Base-by-base conservation (phyloP, 2,113 vertebrate species). In the Trematocara stigmaticum region DNA sequence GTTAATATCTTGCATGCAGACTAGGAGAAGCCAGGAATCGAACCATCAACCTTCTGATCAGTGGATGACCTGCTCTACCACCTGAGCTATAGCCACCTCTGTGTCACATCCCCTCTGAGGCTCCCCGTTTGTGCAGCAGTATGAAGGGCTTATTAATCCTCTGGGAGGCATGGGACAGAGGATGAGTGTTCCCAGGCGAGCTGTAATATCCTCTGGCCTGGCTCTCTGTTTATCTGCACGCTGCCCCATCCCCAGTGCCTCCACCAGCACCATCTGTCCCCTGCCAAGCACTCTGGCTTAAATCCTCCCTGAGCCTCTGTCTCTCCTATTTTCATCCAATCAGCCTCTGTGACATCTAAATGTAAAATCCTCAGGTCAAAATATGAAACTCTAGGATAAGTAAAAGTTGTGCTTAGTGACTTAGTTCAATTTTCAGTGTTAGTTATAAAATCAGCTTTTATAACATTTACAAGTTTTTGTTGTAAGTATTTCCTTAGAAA, bases 201-300 rank as follows among this genome's bases (percentile, higher is more conserved):
- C 86, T 87, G 79, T 92, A 92, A 92, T 91, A 92, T 93, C 91
- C 93, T 91, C 84, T 92, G 86, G 86, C 89, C 89, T 90, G 87
- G 84, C 91, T 71, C 71, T 79, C 74, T 5, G 20, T 87, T 82
- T 88, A 53, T 85, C 66, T 85, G 51, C 61, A 78, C 79, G 42
- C 78, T 66, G 3, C 53, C 53, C 84, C 71, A 3, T 85, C 83
- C 90, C 84, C 87, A 57, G 82, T 52, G 57, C 88, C 84, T 80
- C 83, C 91, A 85, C 91, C 74, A 87, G 18, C 47, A 83, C 94
- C 95, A 96, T 96, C 95, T 96, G 95, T 94, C 94, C 95, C 91
- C 94, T 93, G 90, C 82, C 85, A 83, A 84, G 85, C 84, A 82
- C 82, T 94, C 89, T 86, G 93, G 82, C 84, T 90, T 90, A 92